phyloP scores from a whole-genome alignment of 2,797 vertebrate genomes.

The Synanceia verrucosa region DNA sequence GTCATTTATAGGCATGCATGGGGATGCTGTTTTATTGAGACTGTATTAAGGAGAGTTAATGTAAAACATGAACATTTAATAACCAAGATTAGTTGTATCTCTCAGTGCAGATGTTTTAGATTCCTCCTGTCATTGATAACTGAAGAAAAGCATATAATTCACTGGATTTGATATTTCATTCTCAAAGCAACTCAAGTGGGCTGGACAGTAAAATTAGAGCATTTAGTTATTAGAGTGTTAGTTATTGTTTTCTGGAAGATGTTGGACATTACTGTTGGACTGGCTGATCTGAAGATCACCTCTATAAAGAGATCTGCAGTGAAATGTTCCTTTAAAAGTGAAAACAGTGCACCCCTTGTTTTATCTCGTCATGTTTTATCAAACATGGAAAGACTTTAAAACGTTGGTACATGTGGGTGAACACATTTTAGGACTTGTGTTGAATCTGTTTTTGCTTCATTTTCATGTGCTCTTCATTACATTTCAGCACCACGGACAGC shows the following conservation, averaged over 20 bases:
- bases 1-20: constrained; percentile 1
- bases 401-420: neutral
- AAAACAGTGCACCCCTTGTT: too few species aligned
- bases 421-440: neutral
- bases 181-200: too few species aligned
- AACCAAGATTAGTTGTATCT: neutral
- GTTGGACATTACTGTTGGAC: too few species aligned
- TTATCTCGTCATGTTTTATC: too few species aligned
- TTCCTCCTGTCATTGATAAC: neutral
- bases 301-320: too few species aligned
- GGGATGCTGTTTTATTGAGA: constrained; percentile 3
- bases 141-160: neutral
- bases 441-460: neutral
- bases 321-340: too few species aligned
- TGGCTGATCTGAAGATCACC: too few species aligned
- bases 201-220: too few species aligned
- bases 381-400: too few species aligned
- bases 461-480: neutral
- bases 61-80: constrained; percentile 4
- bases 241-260: too few species aligned
- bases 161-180: too few species aligned
- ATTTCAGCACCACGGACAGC: constrained; percentile 8
- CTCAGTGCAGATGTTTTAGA: neutral
- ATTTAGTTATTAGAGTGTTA: too few species aligned
- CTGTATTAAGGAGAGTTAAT: constrained; percentile 1